phyloP scores from a whole-genome alignment of 2,888 invertebrate species.

The Netelia melanura region DNA sequence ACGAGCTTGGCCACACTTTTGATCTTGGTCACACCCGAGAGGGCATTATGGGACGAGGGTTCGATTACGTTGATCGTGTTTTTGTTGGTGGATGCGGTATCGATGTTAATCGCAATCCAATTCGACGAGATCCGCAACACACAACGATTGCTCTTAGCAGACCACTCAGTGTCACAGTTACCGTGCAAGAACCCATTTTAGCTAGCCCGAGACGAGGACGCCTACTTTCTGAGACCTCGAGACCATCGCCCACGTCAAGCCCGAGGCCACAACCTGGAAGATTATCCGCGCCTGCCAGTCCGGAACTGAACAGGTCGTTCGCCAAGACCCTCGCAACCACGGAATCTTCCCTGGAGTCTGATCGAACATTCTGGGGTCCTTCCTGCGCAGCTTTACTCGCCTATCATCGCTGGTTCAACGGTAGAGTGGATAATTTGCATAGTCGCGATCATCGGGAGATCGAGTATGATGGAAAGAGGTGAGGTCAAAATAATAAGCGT shows the following conservation, averaged over 20 bases:
- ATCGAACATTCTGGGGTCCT: constrained; percentile 82
- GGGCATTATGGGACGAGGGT: constrained; percentile 97
- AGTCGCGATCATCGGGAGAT: constrained; percentile 75
- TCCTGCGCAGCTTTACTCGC: constrained; percentile 82
- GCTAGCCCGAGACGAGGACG: constrained; percentile 85
- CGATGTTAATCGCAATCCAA: constrained; percentile 87
- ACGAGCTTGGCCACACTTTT: constrained; percentile 97
- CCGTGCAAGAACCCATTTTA: constrained; percentile 86
- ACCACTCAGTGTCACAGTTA: constrained; percentile 88
- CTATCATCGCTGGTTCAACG: constrained; percentile 86
- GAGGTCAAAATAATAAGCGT: constrained; percentile 26
- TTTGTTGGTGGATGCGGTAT: constrained; percentile 89
- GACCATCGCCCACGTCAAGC: constrained; percentile 85
- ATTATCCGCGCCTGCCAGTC: constrained; percentile 82
- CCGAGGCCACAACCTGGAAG: constrained; percentile 80
- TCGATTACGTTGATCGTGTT: constrained; percentile 92
- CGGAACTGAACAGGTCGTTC: constrained; percentile 82
- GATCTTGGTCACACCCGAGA: constrained; percentile 96
- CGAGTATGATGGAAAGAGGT: constrained; percentile 82
- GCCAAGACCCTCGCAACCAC: constrained; percentile 75
- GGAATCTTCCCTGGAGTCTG: constrained; percentile 73
- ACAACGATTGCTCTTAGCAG: constrained; percentile 87
- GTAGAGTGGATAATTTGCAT: constrained; percentile 76
- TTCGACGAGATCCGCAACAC: constrained; percentile 88
- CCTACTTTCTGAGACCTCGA: constrained; percentile 86